Evolutionary conservation across 2,797 vertebrate genomes (phyloP).

Genomic region (Florisuga fusca): DNA sequence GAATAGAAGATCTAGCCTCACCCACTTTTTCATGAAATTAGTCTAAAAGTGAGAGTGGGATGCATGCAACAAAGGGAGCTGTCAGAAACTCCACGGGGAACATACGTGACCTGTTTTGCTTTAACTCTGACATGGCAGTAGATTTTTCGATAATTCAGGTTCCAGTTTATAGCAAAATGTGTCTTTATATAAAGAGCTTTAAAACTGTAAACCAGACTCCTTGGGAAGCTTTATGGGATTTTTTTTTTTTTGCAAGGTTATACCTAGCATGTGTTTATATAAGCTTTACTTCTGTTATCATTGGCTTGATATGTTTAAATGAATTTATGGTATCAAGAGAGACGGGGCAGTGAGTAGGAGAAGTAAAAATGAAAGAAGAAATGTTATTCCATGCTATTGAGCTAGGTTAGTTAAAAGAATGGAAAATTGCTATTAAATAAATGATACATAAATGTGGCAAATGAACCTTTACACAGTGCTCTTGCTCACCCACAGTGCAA

Average conservation of each 20-base stretch:
- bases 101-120: not conserved
- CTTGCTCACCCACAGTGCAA: not conserved
- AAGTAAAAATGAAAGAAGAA: conserved; percentile 21
- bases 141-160: not conserved
- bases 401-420: not conserved
- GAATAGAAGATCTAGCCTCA: not conserved
- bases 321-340: conserved; percentile 41
- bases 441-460: not conserved
- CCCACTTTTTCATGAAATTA: not conserved
- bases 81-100: not conserved
- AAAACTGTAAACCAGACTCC: conserved; percentile 5
- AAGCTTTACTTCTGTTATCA: conserved; percentile 46
- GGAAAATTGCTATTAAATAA: not conserved
- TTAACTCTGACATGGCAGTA: not conserved
- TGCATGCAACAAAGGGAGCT: not conserved
- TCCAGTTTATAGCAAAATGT: not conserved
- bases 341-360: not conserved
- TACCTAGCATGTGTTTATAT: conserved; percentile 6
- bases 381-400: not conserved
- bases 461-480: not conserved
- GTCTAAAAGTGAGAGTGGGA: not conserved
- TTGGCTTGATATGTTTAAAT: conserved; percentile 44
- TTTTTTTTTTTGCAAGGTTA: conserved; percentile 31
- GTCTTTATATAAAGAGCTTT: conserved; percentile 45
- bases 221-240: conserved; percentile 26